Evolutionary conservation across 1,140 invertebrate species (phyloP), one percentile per base, ranked within the genome.

Genomic region (Geopemphigus sp.): DNA sequence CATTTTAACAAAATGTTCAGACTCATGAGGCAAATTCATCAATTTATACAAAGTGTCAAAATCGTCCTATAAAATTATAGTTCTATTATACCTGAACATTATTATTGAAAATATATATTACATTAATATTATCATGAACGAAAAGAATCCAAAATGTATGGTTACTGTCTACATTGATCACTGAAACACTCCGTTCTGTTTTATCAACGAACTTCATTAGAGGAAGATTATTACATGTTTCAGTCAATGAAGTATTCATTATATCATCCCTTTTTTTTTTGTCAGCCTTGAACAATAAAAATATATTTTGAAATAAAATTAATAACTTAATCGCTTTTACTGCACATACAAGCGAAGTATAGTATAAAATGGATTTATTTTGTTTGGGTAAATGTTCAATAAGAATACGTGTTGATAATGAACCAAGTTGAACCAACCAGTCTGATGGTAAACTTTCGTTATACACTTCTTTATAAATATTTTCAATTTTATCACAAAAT

Each of bases 401-500:
- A 19, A 63, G 1, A 11, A 78, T 78, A 78, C 61, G 45, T 63
- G 54, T 63, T 26, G n/a, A 17, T 24, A 78, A 59, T 4, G 45
- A 8, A 8, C 24, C 8, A 1, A 78, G 56, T 10, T 6, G 15
- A 61, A 11, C 10, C 15, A 78, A 78, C 73, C 73, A 78, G 5
- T 78, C 26, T 59, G 14, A 39, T 45, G 73, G 73, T 0, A 78
- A 61, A 19, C 57, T 22, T 15, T 78, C 73, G 47, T 47, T 45
- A 26, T 78, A 78, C 12, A 47, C 73, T 24, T 78, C 39, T 78
- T 61, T 78, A 45, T 78, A 78, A 78, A 78, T 45, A 47, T 61
- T 24, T 78, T 59, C 73, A 8, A 78, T 39, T 47, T 61, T 61
- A 45, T 78, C 73, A 61, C 73, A 78, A 15, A 78, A 78, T 61